phyloP scores from a whole-genome alignment of 2,797 vertebrate species.

The Malurus leucopterus region DNA sequence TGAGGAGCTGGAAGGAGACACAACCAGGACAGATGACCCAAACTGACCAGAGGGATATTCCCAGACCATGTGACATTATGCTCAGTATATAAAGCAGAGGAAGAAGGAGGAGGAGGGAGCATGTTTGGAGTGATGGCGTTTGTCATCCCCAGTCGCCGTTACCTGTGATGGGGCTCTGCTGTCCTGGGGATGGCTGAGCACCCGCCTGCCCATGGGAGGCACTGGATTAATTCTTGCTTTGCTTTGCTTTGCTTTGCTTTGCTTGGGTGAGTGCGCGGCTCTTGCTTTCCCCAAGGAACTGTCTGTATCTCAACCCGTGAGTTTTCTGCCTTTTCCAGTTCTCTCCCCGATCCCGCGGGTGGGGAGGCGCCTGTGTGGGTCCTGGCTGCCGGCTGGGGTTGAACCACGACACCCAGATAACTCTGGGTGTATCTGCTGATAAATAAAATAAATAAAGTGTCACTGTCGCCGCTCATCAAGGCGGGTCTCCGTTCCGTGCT shows the following conservation, averaged over 20 bases:
- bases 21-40: rapidly evolving
- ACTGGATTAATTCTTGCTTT: neutral
- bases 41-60: neutral
- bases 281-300: neutral
- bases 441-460: rapidly evolving
- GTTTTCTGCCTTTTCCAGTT: neutral
- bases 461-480: rapidly evolving
- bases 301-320: too few relatives aligned
- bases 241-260: too few relatives aligned
- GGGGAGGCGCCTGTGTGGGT: neutral
- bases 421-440: neutral
- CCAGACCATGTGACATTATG: neutral
- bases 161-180: neutral
- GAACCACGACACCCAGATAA: rapidly evolving
- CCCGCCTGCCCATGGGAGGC: neutral
- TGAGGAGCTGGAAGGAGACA: neutral
- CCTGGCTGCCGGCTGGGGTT: neutral
- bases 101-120: too few relatives aligned
- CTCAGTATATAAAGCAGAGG: rapidly evolving
- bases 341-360: neutral
- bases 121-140: rapidly evolving
- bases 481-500: neutral
- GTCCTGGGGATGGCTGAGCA: neutral
- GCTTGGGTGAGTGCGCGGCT: rapidly evolving
- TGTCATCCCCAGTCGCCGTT: neutral